These are phyloP conservation scores for Sebastes paucispinis DNA, from an alignment of 2,797 vertebrate genomes.

Conservation along the genomic window DNA sequence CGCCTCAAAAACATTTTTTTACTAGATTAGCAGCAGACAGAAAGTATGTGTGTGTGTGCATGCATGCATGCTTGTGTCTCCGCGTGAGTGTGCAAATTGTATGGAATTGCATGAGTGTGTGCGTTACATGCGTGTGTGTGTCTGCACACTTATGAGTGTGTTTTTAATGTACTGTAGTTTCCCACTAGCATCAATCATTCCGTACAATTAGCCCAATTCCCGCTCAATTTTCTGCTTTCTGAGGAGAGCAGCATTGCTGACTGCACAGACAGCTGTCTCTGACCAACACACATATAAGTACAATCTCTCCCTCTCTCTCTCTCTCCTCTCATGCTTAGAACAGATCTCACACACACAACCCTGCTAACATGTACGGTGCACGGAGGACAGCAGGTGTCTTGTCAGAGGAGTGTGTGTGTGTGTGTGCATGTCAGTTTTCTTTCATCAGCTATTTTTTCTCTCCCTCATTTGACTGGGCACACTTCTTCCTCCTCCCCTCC, in stretches of 20 bases:
- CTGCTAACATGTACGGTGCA: constrained; percentile 18
- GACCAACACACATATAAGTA: constrained; percentile 66
- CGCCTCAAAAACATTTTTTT: not conserved
- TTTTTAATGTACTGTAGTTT: constrained; percentile 89
- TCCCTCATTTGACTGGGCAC: constrained; percentile 68
- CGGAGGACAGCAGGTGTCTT: constrained; percentile 82
- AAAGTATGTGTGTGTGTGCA: constrained; percentile 58
- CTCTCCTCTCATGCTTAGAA: constrained; percentile 37
- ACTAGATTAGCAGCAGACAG: constrained; percentile 67
- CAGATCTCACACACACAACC: constrained; percentile 18
- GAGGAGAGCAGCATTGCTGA: constrained; percentile 88
- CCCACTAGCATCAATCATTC: constrained; percentile 93
- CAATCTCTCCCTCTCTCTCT: constrained; percentile 45
- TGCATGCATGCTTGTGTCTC: not conserved
- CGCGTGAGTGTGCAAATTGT: not conserved
- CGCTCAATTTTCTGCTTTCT: constrained; percentile 89
- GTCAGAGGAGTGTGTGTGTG: constrained; percentile 77
- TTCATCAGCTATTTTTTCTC: constrained; percentile 65
- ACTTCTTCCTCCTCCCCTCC: constrained; percentile 66
- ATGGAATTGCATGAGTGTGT: constrained; percentile 39
- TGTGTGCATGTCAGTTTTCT: constrained; percentile 65
- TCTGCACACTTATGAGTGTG: constrained; percentile 5
- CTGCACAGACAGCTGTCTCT: constrained; percentile 90
- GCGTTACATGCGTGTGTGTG: constrained; percentile 30
- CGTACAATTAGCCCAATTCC: constrained; percentile 90